These are phyloP conservation scores for Tridacna gigas DNA, from an alignment of 2,888 invertebrate genomes.

Conservation along the genomic window DNA sequence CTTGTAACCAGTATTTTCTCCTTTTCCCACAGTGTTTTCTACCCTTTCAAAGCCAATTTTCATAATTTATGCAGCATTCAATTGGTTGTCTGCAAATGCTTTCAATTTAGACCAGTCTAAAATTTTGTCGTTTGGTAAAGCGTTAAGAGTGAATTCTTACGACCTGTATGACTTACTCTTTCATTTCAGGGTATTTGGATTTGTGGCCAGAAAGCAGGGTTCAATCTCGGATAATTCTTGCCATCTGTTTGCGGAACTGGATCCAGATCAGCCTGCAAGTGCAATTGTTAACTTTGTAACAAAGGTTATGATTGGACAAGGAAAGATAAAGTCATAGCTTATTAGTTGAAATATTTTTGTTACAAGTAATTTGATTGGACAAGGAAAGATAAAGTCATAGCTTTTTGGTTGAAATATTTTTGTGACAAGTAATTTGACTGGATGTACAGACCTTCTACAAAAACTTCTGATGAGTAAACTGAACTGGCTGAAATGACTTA, in stretches of 20 bases:
- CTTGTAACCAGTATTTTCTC: no score
- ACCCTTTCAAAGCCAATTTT: no score
- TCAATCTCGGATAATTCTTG: constrained; percentile 96
- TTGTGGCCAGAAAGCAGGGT: constrained; percentile 95
- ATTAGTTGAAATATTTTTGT: constrained; percentile 35
- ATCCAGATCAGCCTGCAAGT: constrained; percentile 96
- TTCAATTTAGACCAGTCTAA: no score
- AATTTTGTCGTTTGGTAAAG: no score
- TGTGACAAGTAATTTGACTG: neutral
- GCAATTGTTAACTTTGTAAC: constrained; percentile 91
- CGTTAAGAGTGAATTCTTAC: no score
- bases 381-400: constrained; percentile 77
- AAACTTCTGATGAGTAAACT: neutral
- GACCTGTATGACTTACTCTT: neutral
- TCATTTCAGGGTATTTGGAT: constrained; percentile 93
- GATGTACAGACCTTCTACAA: constrained; percentile 6
- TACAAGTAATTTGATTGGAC: constrained; percentile 33
- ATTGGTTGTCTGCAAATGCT: no score
- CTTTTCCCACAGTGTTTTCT: no score
- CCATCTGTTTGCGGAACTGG: constrained; percentile 98
- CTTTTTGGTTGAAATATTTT: constrained; percentile 45
- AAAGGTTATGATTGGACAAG: constrained; percentile 85
- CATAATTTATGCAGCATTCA: no score
- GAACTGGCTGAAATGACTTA: neutral
- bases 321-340: constrained; percentile 76